Base-by-base conservation (phyloP, 2,113 vertebrate species). In the Gavia stellata region DNA sequence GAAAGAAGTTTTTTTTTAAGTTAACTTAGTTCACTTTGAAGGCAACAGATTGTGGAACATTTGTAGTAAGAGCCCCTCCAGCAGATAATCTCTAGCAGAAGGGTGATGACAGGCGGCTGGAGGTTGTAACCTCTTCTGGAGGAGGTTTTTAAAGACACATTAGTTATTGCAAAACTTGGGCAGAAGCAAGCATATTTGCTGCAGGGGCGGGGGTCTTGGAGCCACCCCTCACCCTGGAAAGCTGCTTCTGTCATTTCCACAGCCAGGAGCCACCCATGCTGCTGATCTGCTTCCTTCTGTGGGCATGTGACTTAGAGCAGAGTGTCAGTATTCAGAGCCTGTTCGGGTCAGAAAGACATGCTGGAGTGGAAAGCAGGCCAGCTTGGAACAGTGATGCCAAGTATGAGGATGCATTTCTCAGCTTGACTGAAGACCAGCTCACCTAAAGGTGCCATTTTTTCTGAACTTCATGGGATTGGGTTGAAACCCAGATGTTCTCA, bases 31-130 rank as follows among this genome's bases (percentile, higher is more conserved):
- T 96, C 25, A 79, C 28, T 91, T 81, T 17, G 62, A 94, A 94
- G 84, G 94, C 79, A 90, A 93, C 94, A 96, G 86, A 92, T 82
- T 94, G 88, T 73, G 87, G 87, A 95, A 89, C 84, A 87, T 81
- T 90, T 95, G 89, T 97, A 92, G 44, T 82, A 91, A 82, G 49
- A 92, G 66, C 87, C 78, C 70, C 70, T 95, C 61, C 73, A 95
- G 90, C 84, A 95, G 77, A 91, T 92, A 89, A 85, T 95, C 75
- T 97, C 44, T 75, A 94, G 86, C 91, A 91, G 93, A 92, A 96
- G 81, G 66, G 81, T 44, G 91, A 74, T 95, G 84, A 95, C 93
- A 92, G 84, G 96, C 12, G 13, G 68, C 89, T 92, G 87, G 73
- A 97, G 84, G 81, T 87, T 93, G 92, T 93, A 96, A 96, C 90